Evolutionary conservation across 2,888 invertebrate species (phyloP), one percentile per base, ranked within the genome.

Genomic region (Eupithecia centaureata): DNA sequence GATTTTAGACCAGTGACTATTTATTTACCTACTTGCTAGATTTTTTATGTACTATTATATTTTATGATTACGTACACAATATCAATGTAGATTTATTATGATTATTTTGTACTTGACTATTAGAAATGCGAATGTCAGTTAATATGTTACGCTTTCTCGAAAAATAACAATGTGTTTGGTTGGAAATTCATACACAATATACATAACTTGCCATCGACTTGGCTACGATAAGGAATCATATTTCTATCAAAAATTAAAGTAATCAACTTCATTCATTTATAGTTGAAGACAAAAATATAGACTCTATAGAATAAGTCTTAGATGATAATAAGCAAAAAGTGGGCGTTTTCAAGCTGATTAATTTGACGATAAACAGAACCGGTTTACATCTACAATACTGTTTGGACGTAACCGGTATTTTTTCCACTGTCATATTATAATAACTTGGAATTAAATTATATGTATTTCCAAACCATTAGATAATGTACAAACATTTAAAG

Each of bases 1-100:
- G 25, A 22, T 38, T 61, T 27, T 33, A 51, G 51, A 25, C 38
- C 13, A 15, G 57, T 22, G 8, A 38, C 32, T 47, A 59, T 64
- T 63, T 33, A 68, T 35, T 1, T 1, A 5, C 2, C 42, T 42
- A 18, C 7, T 2, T 25, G 4, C 47, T 47, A 22, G 18, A 3
- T 25, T n/a, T 38, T n/a, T n/a, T 38, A 38, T n/a, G 38, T 38
- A 18, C n/a, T 38, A 38, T 1, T n/a, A 5, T 5, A n/a, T 38
- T 38, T 38, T 38, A 38, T 38, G n/a, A 7, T 38, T 38, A 38
- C 18, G 38, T n/a, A n/a, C 38, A 8, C 8, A 38, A 38, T n/a
- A 38, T 18, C 42, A 42, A 42, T 18, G 18, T 2, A 18, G 2
- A 10, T 42, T n/a, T 18, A 42, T 18, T 13, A 18, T 42, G 0